Evolutionary conservation across 1,140 invertebrate genomes (phyloP), one percentile per base, ranked within the genome.

Genomic region (Thalassaphorura encarpata): DNA sequence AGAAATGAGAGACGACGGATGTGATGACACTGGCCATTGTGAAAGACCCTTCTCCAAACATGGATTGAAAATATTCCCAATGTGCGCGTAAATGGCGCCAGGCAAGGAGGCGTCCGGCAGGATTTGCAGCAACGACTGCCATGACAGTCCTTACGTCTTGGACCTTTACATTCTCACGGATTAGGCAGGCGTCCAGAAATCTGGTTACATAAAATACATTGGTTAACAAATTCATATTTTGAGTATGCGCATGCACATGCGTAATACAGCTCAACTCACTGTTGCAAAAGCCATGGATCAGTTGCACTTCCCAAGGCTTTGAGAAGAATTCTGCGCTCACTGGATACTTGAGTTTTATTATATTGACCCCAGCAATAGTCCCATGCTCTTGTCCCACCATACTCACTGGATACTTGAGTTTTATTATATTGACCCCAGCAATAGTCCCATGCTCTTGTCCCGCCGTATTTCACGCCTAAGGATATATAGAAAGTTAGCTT

Each of bases 71-170:
- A 42, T 77, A 72, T 1, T 77, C 69, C 84, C 85, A 89, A 54
- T 85, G 80, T 1, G 80, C 78, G 66, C 83, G 78, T 1, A 90
- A 68, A 70, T 86, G 85, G 60, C 84, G 73, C 85, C 86, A 89
- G 2, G 84, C 83, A 11, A 87, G 69, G 5, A 82, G 71, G 52
- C 79, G 73, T 5, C 85, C 85, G 58, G 83, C 77, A 1, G 80
- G 76, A 71, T 87, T 86, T 4, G 65, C 48, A n/a, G 75, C 72
- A 0, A 88, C 83, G 6, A 79, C 75, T 5, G 75, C 73, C 24
- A 89, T 74, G 0, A 87, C 82, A 1, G 75, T 72, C 54, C 79
- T 78, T 1, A 85, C 77, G 68, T 89, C 85, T 68, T 82, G 79
- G 1, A 80, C 76, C 61, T 80, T 76, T 1, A 90, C 77, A 64